These are phyloP conservation scores for Chlamydotis undulata DNA, from an alignment of 2,113 vertebrate species.

Conservation along the genomic window DNA sequence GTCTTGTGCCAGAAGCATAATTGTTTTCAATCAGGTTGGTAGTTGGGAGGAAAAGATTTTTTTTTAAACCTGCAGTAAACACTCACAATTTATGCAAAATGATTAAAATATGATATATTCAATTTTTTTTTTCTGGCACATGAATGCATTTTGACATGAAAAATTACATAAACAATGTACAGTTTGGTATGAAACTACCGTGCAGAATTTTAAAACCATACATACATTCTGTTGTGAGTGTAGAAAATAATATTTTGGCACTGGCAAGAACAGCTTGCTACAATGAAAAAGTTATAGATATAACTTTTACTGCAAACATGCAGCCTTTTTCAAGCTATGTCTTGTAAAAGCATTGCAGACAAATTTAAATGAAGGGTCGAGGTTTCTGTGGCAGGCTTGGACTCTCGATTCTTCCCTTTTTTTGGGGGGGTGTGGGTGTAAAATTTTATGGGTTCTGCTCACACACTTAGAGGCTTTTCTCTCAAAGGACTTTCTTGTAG, in stretches of 20 bases:
- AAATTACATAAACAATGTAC: constrained; percentile 8
- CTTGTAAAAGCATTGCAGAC: constrained; percentile 56
- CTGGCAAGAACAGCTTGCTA: constrained; percentile 16
- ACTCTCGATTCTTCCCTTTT: constrained; percentile 29
- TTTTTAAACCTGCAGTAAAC: constrained; percentile 11
- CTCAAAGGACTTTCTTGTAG: constrained; percentile 69
- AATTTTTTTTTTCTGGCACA: constrained; percentile 1
- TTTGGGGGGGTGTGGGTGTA: constrained; percentile 20
- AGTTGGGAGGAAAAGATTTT: background rate
- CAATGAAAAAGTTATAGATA: constrained; percentile 51
- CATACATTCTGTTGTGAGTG: background rate
- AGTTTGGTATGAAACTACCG: constrained; percentile 32
- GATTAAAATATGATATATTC: constrained; percentile 5
- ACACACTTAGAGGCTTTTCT: constrained; percentile 69
- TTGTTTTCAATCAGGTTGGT: constrained; percentile 37
- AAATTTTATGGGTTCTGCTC: constrained; percentile 68
- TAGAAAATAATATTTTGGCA: constrained; percentile 35
- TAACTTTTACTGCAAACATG: background rate
- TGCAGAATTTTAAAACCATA: constrained; percentile 1
- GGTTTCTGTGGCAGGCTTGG: constrained; percentile 56
- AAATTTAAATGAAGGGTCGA: constrained; percentile 41
- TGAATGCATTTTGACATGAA: constrained; percentile 22
- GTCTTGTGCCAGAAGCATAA: constrained; percentile 29
- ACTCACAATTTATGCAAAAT: background rate
- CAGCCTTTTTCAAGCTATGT: background rate